A percentile compares a stretch with the other conserved stretches of the same genome.
These are phyloP conservation scores for Phallusia fumigata DNA, from an alignment of 23 tunicate genomes.

Conservation along the genomic window DNA sequence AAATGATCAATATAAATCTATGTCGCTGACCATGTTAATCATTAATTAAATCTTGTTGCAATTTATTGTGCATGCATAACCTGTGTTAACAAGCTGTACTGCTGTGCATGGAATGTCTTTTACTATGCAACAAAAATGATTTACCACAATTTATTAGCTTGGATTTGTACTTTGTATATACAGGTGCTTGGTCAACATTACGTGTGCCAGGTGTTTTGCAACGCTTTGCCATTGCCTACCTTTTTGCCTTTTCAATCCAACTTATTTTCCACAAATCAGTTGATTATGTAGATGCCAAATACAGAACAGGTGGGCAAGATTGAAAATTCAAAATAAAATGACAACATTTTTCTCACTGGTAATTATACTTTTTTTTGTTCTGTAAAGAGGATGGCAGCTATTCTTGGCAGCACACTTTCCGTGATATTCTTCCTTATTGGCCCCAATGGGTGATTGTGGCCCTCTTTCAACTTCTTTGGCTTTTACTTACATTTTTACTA, in stretches of 20 bases:
- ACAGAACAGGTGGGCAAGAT: not conserved
- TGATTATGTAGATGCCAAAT: not conserved
- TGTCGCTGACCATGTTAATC: no score
- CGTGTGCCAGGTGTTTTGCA: constrained; percentile 98
- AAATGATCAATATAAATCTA: no score
- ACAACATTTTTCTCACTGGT: not conserved
- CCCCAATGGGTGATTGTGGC: constrained; percentile 77
- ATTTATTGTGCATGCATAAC: no score
- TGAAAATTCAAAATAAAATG: not conserved
- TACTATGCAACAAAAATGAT: no score
- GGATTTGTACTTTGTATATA: no score
- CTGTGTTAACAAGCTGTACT: no score
- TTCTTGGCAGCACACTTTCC: constrained; percentile 47
- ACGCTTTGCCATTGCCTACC: constrained; percentile 87
- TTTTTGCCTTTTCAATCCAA: constrained; percentile 59
- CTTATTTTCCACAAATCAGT: constrained; percentile 63
- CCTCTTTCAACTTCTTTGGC: constrained; percentile 74
- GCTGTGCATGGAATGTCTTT: no score
- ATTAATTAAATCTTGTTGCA: not conserved
- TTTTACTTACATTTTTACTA: constrained; percentile 68
- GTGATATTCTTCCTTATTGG: constrained; percentile 89
- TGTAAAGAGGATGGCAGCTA: constrained; percentile 22
- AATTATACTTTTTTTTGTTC: not conserved
- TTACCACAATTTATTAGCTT: no score
- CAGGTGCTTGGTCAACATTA: constrained; percentile 60